Conservation (phyloP, 2,113 vertebrate genomes). For the Eudyptes chrysolophus region DNA sequence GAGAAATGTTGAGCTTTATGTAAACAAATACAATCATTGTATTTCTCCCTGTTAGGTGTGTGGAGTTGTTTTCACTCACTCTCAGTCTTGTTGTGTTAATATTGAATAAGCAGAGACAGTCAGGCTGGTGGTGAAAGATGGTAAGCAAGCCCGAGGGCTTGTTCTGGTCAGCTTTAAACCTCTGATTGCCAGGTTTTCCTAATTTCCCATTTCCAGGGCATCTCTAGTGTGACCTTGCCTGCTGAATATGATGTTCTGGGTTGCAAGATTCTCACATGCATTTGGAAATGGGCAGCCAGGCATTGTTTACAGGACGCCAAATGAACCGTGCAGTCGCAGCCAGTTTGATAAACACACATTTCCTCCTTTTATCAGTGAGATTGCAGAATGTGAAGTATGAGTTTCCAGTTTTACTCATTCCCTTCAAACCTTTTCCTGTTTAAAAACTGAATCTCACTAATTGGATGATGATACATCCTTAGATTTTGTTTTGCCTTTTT, state of each 20-base stretch:
- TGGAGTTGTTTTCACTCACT: conserved; percentile 76
- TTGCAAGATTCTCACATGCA: conserved; percentile 79
- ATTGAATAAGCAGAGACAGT: conserved; percentile 75
- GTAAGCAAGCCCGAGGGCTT: conserved; percentile 79
- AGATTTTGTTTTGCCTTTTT: conserved; percentile 22
- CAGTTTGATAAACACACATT: conserved; percentile 91
- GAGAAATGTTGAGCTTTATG: conserved; percentile 71
- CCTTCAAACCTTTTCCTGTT: conserved; percentile 82
- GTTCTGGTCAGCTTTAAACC: conserved; percentile 75
- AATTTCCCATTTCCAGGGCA: conserved; percentile 90
- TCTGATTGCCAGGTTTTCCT: conserved; percentile 88
- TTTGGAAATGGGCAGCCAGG: conserved; percentile 78
- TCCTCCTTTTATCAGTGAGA: conserved; percentile 86
- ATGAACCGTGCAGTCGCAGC: conserved; percentile 82
- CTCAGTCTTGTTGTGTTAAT: conserved; percentile 69
- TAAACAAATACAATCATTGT: conserved; percentile 75
- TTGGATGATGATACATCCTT: conserved; percentile 77
- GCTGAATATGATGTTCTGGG: conserved; percentile 81
- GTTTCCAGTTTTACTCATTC: conserved; percentile 80
- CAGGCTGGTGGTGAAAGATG: conserved; percentile 77
- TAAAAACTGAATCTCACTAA: conserved; percentile 77
- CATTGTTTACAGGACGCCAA: conserved; percentile 82
- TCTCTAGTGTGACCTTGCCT: conserved; percentile 80
- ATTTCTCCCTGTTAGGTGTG: conserved; percentile 68
- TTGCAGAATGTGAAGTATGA: conserved; percentile 82